These are phyloP conservation scores for Shargacucullia verbasci DNA, from an alignment of 2,888 invertebrate species.

Conservation along the genomic window DNA sequence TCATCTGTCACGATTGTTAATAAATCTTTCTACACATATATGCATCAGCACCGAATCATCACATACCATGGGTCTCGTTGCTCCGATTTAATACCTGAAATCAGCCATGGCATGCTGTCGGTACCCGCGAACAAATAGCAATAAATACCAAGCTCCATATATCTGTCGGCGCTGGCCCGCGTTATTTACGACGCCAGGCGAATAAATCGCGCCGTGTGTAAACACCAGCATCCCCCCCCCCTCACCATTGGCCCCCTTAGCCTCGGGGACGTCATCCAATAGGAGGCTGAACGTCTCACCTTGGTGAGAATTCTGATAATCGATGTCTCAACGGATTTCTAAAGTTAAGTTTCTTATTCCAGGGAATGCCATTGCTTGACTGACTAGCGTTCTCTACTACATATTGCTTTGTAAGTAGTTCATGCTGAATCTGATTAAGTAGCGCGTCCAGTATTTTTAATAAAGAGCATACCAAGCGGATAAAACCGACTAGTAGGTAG, in stretches of 20 bases:
- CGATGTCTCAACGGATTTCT: constrained; percentile 3
- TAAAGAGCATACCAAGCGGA: too few relatives aligned
- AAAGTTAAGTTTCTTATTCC: neutral
- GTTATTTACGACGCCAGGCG: constrained; percentile 77
- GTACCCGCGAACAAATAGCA: constrained; percentile 75
- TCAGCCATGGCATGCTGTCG: constrained; percentile 55
- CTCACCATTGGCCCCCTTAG: neutral
- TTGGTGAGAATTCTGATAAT: constrained; percentile 5
- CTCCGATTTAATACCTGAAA: neutral
- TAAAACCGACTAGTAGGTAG: too few relatives aligned
- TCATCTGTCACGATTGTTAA: too few relatives aligned
- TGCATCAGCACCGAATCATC: neutral
- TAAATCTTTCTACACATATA: neutral
- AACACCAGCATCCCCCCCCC: constrained; percentile 63
- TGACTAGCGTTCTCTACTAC: too few relatives aligned
- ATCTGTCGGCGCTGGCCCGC: constrained; percentile 79
- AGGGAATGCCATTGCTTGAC: too few relatives aligned
- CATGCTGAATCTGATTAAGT: too few relatives aligned
- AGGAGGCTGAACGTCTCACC: constrained; percentile 21
- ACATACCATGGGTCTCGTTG: neutral
- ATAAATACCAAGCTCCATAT: constrained; percentile 84
- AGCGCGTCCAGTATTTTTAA: too few relatives aligned
- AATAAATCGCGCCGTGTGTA: constrained; percentile 82
- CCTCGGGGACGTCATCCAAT: constrained; percentile 20
- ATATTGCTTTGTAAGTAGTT: too few relatives aligned